These are phyloP conservation scores for Cactoblastis cactorum DNA, from an alignment of 2,888 invertebrate genomes.

Conservation along the genomic window DNA sequence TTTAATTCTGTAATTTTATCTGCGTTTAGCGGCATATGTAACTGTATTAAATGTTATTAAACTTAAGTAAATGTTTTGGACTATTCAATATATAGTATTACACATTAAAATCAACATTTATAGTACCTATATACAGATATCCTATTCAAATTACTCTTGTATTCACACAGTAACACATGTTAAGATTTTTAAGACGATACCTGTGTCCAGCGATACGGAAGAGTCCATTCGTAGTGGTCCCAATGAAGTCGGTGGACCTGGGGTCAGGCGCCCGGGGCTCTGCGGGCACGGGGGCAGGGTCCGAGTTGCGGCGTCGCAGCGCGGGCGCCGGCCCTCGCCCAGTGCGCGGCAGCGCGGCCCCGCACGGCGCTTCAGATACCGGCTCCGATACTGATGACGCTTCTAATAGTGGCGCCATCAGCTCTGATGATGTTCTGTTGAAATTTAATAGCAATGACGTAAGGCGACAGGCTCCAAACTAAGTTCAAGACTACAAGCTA, in stretches of 20 bases:
- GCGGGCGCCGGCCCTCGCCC: constrained; percentile 67
- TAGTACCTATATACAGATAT: too few species aligned
- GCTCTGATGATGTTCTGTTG: constrained; percentile 44
- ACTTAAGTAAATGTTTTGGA: too few species aligned
- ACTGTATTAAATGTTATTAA: too few species aligned
- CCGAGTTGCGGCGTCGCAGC: constrained; percentile 85
- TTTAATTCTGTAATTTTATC: too few species aligned
- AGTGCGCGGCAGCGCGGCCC: constrained; percentile 46
- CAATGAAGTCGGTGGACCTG: constrained; percentile 76
- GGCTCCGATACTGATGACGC: constrained; percentile 8
- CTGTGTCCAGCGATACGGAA: constrained; percentile 88
- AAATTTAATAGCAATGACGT: too few species aligned
- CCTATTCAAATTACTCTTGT: too few species aligned
- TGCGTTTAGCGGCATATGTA: too few species aligned
- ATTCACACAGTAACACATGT: too few species aligned
- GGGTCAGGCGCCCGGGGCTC: constrained; percentile 78
- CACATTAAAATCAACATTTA: too few species aligned
- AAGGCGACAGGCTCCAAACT: too few species aligned
- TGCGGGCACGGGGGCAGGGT: constrained; percentile 79
- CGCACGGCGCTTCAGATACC: constrained; percentile 38
- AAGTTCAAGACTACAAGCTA: too few species aligned
- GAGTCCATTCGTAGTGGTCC: constrained; percentile 80
- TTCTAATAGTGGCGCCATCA: constrained; percentile 34
- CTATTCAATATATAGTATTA: too few species aligned
- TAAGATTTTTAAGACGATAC: constrained; percentile 28